Evolutionary conservation across 2,888 invertebrate species (phyloP), one percentile per base, ranked within the genome.

Genomic region (Sarcophaga caerulescens): DNA sequence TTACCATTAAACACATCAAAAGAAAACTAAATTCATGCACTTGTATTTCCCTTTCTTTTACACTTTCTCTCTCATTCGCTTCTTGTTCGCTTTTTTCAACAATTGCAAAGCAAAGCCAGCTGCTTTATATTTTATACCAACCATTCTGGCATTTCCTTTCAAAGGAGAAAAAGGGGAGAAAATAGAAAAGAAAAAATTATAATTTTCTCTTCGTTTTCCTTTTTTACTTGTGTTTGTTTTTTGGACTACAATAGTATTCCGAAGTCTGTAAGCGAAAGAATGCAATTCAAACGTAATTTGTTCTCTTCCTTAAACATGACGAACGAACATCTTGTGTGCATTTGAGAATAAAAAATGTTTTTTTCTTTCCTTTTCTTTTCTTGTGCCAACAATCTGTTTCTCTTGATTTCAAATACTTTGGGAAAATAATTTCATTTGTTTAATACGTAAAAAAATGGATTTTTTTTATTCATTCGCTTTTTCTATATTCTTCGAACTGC

Each of bases 341-440:
- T 65, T 71, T 65, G n/a, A 63, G 65, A 71, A 79, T 79, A 71
- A 52, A 52, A 75, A 8, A 4, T 17, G 0, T 52, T 52, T 52
- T 52, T 52, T 52, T 5, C n/a, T n/a, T 14, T 52, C 3, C n/a
- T n/a, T n/a, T 52, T 52, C 52, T 4, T 52, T 52, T 52, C 52
- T 52, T 52, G 60, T 65, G 69, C 23, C 23, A 70, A 66, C 79
- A 76, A 84, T 84, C 60, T 76, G 63, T 79, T 84, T 68, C 14
- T 4, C 60, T 62, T 35, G 25, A 65, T 62, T 79, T 65, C 47
- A 76, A 66, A 44, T 76, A 76, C 84, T 71, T 70, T 73, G 57
- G 79, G 80, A 70, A 84, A 78, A 76, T 76, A 76, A 68, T 81
- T 74, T 17, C 74, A 45, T 75, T 75, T 47, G 4, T 45, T 70